Evolutionary conservation across 2,888 invertebrate genomes (phyloP).

Genomic region (Eupithecia exiguata): DNA sequence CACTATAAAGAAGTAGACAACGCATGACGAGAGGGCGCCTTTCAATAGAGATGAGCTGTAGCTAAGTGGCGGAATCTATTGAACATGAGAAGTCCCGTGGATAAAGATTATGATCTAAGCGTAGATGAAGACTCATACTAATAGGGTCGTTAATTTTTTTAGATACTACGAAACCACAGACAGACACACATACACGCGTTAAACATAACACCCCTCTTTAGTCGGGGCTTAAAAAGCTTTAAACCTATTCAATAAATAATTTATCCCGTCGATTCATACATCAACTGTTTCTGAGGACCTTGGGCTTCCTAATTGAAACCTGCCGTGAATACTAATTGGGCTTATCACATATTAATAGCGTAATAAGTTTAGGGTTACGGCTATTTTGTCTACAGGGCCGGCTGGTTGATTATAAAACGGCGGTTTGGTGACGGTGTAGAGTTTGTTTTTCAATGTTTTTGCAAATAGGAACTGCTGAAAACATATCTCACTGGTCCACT

Average conservation of each 20-base stretch:
- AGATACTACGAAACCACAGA: no score
- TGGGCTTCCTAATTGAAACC: constrained; percentile 39
- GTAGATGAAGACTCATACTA: no score
- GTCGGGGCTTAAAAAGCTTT: neutral
- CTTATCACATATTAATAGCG: constrained; percentile 36
- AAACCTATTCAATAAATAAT: neutral
- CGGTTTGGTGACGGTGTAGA: neutral
- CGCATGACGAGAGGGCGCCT: no score
- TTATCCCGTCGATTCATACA: constrained; percentile 12
- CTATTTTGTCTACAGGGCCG: constrained; percentile 29
- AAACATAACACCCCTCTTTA: neutral
- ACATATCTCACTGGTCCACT: neutral
- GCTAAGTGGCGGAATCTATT: neutral
- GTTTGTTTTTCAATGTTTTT: neutral
- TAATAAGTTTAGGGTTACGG: constrained; percentile 27
- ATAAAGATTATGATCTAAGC: no score
- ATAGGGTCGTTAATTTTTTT: neutral
- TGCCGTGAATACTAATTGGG: constrained; percentile 39
- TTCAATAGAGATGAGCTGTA: neutral
- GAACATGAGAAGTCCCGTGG: neutral
- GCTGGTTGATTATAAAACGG: constrained; percentile 11
- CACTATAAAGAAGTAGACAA: neutral
- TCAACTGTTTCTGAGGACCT: constrained; percentile 31
- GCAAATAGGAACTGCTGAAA: neutral
- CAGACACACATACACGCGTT: neutral